phyloP scores from a whole-genome alignment of 2,797 vertebrate genomes.

The Falco novaeseelandiae region DNA sequence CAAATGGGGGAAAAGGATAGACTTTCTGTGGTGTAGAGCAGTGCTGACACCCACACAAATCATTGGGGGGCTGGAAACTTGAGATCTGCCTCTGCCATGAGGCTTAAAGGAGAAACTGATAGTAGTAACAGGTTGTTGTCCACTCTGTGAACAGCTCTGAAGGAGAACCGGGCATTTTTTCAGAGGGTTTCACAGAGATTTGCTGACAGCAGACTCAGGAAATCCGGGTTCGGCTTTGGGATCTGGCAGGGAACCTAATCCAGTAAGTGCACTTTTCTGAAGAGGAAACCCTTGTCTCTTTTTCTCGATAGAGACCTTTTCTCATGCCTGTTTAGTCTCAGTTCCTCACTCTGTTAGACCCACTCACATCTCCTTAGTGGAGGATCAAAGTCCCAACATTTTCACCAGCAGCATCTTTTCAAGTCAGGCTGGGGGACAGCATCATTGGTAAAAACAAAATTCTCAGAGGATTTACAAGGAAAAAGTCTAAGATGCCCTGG shows the following conservation, averaged over 20 bases:
- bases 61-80: background rate
- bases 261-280: background rate
- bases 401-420: background rate
- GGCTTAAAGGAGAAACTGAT: background rate
- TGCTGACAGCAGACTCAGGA: background rate
- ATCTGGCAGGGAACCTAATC: background rate
- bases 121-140: background rate
- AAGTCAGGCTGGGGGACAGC: background rate
- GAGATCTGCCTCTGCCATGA: background rate
- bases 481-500: background rate
- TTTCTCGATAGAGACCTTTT: background rate
- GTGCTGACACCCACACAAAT: background rate
- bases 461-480: background rate
- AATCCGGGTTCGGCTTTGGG: background rate
- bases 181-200: background rate
- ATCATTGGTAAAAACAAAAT: background rate
- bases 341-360: background rate
- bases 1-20: background rate
- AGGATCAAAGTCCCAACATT: background rate
- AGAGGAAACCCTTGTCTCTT: background rate
- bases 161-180: background rate
- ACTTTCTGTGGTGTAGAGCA: background rate
- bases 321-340: background rate
- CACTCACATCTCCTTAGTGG: background rate
- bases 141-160: background rate